A percentile compares a stretch with the other conserved stretches of the same genome.
Evolutionary conservation across 2,888 invertebrate species (phyloP).

Genomic region (Cheilosia variabilis): DNA sequence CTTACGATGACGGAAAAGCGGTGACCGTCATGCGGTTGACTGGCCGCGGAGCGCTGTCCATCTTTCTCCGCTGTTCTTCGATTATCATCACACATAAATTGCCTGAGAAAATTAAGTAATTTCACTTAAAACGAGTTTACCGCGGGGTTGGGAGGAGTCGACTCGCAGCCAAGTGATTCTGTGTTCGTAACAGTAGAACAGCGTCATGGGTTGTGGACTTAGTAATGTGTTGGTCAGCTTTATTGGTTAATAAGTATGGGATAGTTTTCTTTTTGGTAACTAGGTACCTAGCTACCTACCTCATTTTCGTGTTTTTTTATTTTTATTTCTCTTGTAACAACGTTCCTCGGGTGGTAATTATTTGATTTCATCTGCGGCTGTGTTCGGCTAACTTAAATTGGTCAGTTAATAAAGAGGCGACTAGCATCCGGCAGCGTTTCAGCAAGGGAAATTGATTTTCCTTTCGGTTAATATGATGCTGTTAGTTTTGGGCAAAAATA

Average conservation of each 20-base stretch:
- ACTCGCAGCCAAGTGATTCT: conserved; percentile 45
- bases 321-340: not conserved
- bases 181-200: conserved; percentile 17
- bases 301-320: not conserved
- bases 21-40: conserved; percentile 39
- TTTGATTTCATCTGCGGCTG: conserved; percentile 15
- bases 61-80: conserved; percentile 31
- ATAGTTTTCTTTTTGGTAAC: conserved; percentile 30
- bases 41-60: conserved; percentile 12
- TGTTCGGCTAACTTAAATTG: conserved; percentile 37
- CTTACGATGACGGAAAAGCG: conserved; percentile 30
- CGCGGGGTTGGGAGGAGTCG: conserved; percentile 5
- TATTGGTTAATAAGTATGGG: conserved; percentile 50
- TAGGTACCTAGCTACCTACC: not conserved
- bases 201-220: conserved; percentile 40
- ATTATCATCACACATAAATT: conserved; percentile 47
- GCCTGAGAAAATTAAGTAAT: conserved; percentile 52
- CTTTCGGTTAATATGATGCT: not conserved
- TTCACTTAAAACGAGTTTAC: conserved; percentile 41
- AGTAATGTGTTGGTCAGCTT: conserved; percentile 42
- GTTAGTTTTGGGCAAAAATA: conserved; percentile 3
- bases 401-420: conserved; percentile 36
- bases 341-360: conserved; percentile 39
- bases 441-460: conserved; percentile 39
- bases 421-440: conserved; percentile 44